Evolutionary conservation across 2,888 invertebrate genomes (phyloP).

Genomic region (Dasypolia templi): DNA sequence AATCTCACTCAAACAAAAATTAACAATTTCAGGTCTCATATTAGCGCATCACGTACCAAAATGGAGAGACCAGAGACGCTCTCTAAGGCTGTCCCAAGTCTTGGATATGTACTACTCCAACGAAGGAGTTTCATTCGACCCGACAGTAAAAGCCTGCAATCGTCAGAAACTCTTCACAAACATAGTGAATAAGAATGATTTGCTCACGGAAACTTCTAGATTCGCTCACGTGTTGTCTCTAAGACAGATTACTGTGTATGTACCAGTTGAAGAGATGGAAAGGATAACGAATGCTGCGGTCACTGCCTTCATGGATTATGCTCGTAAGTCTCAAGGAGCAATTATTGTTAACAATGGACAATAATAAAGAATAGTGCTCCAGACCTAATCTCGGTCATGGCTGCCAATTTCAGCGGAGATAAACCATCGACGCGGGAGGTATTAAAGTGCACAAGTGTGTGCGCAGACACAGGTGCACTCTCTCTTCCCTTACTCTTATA

Average conservation of each 20-base stretch:
- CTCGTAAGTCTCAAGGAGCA: conserved; percentile 82
- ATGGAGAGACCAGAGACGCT: conserved; percentile 88
- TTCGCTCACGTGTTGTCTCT: conserved; percentile 85
- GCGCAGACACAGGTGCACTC: no score
- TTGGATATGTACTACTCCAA: conserved; percentile 93
- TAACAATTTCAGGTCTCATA: conserved; percentile 87
- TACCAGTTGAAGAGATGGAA: conserved; percentile 85
- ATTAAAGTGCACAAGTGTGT: no score
- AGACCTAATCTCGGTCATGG: no score
- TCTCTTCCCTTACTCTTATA: no score
- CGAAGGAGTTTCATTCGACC: conserved; percentile 90
- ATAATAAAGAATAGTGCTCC: no score
- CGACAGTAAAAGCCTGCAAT: conserved; percentile 90
- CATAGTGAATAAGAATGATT: conserved; percentile 79
- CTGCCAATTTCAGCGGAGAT: no score
- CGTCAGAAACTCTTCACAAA: conserved; percentile 85
- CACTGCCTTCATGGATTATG: conserved; percentile 86
- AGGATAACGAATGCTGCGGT: conserved; percentile 86
- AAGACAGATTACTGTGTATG: conserved; percentile 83
- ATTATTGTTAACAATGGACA: not conserved
- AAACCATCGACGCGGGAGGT: no score
- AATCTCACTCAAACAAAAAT: not conserved
- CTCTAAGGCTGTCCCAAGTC: conserved; percentile 91
- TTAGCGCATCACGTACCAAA: conserved; percentile 87
- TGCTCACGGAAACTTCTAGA: conserved; percentile 83